A percentile compares a stretch with the other conserved stretches of the same genome.
These are phyloP conservation scores for Drosophila anomelani DNA, from an alignment of 2,888 invertebrate genomes.

Conservation along the genomic window DNA sequence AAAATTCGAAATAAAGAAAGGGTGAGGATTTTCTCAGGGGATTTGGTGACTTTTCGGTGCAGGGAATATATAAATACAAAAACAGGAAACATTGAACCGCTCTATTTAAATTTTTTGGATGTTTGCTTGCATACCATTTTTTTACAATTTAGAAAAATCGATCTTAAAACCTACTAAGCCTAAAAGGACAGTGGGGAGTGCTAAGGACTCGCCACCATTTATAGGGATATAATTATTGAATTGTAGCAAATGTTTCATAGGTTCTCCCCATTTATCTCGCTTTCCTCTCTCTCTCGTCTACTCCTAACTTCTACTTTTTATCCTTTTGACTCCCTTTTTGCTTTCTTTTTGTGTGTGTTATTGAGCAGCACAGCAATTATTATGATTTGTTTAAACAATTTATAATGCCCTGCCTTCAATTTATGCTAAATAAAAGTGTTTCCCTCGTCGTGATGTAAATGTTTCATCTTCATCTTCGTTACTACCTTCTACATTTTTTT, in stretches of 20 bases:
- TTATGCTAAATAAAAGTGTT: conserved; percentile 53
- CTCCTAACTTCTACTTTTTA: conserved; percentile 19
- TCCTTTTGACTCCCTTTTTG: conserved; percentile 3
- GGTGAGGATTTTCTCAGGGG: conserved; percentile 17
- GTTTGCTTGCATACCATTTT: conserved; percentile 65
- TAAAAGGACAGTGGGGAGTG: conserved; percentile 38
- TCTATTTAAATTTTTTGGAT: conserved; percentile 73
- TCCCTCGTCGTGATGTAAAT: conserved; percentile 60
- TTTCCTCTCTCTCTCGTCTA: conserved; percentile 48
- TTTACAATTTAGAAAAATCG: conserved; percentile 59
- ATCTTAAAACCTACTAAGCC: conserved; percentile 61
- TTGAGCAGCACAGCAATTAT: conserved; percentile 84
- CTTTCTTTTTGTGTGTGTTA: conserved; percentile 68
- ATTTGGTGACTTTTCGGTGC: conserved; percentile 60
- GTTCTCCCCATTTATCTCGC: conserved; percentile 38
- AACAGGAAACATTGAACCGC: conserved; percentile 78
- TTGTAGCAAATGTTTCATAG: conserved; percentile 60
- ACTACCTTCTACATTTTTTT: conserved; percentile 25
- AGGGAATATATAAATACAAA: conserved; percentile 67
- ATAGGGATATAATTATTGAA: conserved; percentile 68
- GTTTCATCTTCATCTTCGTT: conserved; percentile 19
- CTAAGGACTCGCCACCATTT: conserved; percentile 48
- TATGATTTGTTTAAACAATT: conserved; percentile 61
- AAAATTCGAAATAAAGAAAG: background rate
- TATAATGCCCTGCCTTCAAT: conserved; percentile 70